Evolutionary conservation across 2,113 vertebrate species (phyloP).

Genomic region (Gadus macrocephalus): DNA sequence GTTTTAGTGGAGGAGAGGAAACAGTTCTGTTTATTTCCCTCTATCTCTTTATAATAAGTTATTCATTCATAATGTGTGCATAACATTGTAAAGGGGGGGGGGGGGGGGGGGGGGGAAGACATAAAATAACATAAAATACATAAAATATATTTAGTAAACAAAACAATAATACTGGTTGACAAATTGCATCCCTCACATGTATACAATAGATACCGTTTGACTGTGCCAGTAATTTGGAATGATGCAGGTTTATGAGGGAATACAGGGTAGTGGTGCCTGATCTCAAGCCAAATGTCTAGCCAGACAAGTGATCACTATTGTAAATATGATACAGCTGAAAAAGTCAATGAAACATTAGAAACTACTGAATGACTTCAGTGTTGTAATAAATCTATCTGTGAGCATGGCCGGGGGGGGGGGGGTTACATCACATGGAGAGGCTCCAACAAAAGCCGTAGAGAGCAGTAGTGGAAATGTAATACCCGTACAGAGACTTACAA

Average conservation of each 20-base stretch:
- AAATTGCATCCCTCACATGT: background rate
- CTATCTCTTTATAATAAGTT: no score
- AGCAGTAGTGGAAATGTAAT: background rate
- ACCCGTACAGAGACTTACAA: background rate
- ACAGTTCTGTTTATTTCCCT: no score
- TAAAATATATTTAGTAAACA: no score
- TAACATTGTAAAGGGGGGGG: no score
- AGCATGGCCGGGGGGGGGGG: background rate
- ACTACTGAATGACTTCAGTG: background rate
- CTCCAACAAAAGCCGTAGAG: background rate
- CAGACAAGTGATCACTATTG: background rate
- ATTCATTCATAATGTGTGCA: no score
- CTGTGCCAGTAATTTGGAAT: background rate
- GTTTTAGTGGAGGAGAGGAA: no score
- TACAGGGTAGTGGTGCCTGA: background rate
- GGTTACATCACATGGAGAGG: background rate
- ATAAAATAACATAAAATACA: no score
- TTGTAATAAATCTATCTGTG: background rate
- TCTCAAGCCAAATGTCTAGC: background rate
- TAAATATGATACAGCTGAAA: background rate
- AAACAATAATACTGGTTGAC: no score
- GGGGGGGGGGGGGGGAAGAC: no score
- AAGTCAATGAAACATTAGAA: slow-evolving; percentile 2
- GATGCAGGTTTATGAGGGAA: background rate
- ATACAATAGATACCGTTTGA: no score